Base-by-base conservation (phyloP, 2,797 vertebrate species). In the Erithacus rubecula region DNA sequence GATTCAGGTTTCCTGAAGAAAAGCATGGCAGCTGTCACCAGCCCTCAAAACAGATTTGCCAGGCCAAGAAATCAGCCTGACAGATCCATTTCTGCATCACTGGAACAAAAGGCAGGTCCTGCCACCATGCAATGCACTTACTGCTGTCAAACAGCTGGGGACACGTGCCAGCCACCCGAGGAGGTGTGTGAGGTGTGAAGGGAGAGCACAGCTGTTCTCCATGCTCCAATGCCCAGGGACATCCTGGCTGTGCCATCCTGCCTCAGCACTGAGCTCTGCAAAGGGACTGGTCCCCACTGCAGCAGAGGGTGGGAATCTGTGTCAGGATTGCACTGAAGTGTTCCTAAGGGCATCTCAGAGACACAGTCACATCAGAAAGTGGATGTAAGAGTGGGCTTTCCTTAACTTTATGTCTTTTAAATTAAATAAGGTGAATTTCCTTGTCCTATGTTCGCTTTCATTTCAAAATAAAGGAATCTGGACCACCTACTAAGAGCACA, bases 1-100 rank as follows among this genome's bases (percentile, higher is more conserved):
- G 82, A 85, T 60, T 94, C 4, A 20, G 60, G 83, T 95, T 97
- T 97, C 92, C 77, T 27, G 11, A 95, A 92, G 92, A 83, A 86
- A 95, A 90, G 47, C 74, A 76, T 27, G 87, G 89, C 83, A 71
- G 89, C 85, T 97, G 89, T 67, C 94, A 88, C 41, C 63, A 41
- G 79, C 93, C 72, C 59, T 96, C 80, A 72, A 62, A 68, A 74
- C 51, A 76, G 36, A 64, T 68, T 83, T 72, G 43, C 43, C 76
- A 79, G 44, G 84, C 94, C 82, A 90, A 94, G 84, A 94, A 94
- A 72, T 62, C 79, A 84, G 71, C 67, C 77, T 91, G 62, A 65
- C 2, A 1, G 82, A 68, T 84, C 16, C 16, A 63, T 70, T 96
- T 76, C 79, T 89, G 82, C 84, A 41, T 67, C 79, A 24, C 36